phyloP scores from a whole-genome alignment of 2,113 vertebrate genomes.

The Sigmodon hispidus region DNA sequence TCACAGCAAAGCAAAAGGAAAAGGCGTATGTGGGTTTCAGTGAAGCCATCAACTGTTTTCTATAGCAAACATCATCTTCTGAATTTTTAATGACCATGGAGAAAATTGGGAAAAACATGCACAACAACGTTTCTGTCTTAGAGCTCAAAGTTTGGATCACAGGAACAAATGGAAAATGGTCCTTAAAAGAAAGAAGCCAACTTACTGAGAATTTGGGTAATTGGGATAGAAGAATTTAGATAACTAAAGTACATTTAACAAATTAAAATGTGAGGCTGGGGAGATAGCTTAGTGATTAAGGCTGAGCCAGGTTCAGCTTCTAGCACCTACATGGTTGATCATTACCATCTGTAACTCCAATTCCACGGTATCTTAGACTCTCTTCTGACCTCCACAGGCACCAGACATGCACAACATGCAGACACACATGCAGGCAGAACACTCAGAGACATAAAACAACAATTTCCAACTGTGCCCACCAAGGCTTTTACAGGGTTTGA shows the following conservation, averaged over 20 bases:
- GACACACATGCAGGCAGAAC: background rate
- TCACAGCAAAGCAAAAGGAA: background rate
- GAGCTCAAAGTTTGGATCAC: background rate
- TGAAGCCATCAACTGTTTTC: background rate
- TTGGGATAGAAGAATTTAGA: background rate
- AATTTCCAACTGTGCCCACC: background rate
- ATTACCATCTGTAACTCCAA: background rate
- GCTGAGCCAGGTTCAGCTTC: background rate
- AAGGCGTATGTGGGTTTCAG: background rate
- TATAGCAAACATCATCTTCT: background rate
- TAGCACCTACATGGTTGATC: background rate
- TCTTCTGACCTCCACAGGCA: background rate
- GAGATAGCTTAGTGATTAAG: background rate
- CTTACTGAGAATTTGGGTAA: background rate
- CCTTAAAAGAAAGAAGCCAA: background rate
- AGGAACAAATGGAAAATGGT: background rate
- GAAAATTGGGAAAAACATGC: background rate
- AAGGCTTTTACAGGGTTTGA: background rate
- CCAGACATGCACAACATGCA: too few species aligned
- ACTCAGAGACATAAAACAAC: background rate
- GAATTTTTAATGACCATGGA: background rate
- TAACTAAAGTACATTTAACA: background rate
- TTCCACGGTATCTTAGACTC: too few species aligned
- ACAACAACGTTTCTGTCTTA: background rate
- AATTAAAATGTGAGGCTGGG: background rate